A percentile compares a stretch with the other conserved stretches of the same genome.
Conservation (phyloP, 2,888 invertebrate species). For the Carabus problematicus region DNA sequence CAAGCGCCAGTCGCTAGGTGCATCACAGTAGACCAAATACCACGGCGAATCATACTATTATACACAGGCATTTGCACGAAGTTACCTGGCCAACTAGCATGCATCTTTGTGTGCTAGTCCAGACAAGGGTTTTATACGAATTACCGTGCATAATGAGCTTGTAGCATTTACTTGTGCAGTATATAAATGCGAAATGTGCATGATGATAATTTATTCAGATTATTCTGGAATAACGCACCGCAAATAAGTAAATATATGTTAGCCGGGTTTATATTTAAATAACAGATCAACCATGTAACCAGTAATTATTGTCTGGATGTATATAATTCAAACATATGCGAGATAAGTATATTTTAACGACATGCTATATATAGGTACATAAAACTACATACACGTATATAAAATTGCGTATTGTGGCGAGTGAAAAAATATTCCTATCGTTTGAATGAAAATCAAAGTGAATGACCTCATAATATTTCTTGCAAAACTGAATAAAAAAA, state of each 20-base stretch:
- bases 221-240: constrained; percentile 2
- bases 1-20: constrained; percentile 9
- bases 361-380: too few species aligned
- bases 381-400: too few species aligned
- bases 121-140: neutral
- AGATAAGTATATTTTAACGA: neutral
- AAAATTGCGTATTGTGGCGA: too few species aligned
- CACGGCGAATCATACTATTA: too few species aligned
- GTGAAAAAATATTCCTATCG: too few species aligned
- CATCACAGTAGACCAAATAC: constrained; percentile 7
- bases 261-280: constrained; percentile 19
- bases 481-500: too few species aligned
- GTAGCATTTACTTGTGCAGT: neutral
- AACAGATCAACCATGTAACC: constrained; percentile 1
- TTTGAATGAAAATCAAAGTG: too few species aligned
- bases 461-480: too few species aligned
- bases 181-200: constrained; percentile 14
- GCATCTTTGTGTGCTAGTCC: neutral
- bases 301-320: too few species aligned
- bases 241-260: neutral
- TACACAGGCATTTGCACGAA: too few species aligned
- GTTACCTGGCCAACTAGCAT: too few species aligned
- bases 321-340: too few species aligned
- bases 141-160: neutral
- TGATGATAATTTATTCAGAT: constrained; percentile 17